Percentiles rank a stretch among this genome's conserved stretches.
Evolutionary conservation across 2,113 vertebrate species (phyloP).

Genomic region (Arvicanthis niloticus): DNA sequence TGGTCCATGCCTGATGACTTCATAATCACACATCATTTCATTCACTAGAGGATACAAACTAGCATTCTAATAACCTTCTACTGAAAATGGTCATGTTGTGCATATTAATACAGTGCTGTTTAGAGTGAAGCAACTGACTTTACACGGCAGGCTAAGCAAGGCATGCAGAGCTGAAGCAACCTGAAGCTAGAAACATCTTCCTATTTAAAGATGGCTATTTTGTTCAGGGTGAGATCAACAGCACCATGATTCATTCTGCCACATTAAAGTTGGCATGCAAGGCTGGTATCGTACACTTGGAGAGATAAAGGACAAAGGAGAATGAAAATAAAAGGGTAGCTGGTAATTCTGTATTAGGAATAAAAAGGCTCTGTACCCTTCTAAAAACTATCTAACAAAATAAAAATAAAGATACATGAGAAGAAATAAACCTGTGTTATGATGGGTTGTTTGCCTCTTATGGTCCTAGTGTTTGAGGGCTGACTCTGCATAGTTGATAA

Average conservation of each 20-base stretch:
- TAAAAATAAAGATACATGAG: slow-evolving; percentile 27
- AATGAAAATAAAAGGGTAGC: slow-evolving; percentile 71
- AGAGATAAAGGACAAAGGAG: slow-evolving; percentile 86
- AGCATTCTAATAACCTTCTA: slow-evolving; percentile 96
- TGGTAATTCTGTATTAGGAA: not conserved
- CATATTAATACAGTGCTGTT: slow-evolving; percentile 90
- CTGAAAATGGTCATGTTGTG: slow-evolving; percentile 91
- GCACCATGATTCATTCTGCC: slow-evolving; percentile 83
- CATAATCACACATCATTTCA: slow-evolving; percentile 99
- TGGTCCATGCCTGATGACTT: slow-evolving; percentile 99
- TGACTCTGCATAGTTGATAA: slow-evolving; percentile 11
- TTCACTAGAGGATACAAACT: slow-evolving; percentile 95
- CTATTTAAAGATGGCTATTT: slow-evolving; percentile 83
- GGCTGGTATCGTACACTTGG: slow-evolving; percentile 81
- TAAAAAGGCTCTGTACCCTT: slow-evolving; percentile 37
- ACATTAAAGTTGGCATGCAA: slow-evolving; percentile 87
- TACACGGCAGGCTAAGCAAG: slow-evolving; percentile 78
- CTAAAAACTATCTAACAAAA: slow-evolving; percentile 65
- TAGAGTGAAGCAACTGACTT: slow-evolving; percentile 83
- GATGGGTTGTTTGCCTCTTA: slow-evolving; percentile 13
- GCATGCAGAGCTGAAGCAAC: slow-evolving; percentile 82
- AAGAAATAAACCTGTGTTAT: not conserved
- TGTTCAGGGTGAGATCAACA: slow-evolving; percentile 83
- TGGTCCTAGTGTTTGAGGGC: not conserved
- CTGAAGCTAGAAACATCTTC: slow-evolving; percentile 84